Percentiles rank a stretch among this genome's conserved stretches.
Conservation (phyloP, 2,797 vertebrate species). For the Semaprochilodus insignis region DNA sequence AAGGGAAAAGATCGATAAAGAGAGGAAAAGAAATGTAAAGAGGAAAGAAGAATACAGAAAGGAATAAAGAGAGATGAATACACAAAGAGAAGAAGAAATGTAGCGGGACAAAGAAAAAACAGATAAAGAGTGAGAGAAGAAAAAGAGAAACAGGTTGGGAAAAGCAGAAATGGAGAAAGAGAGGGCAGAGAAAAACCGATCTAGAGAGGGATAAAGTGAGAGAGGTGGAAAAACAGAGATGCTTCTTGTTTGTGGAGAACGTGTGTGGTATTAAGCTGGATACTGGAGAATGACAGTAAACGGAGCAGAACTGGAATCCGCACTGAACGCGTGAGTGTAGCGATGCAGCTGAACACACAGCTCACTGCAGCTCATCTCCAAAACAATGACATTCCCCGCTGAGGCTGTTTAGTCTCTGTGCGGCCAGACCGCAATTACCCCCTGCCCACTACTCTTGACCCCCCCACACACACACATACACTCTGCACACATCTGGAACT, state of each 20-base stretch:
- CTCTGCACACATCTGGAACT: too few species aligned
- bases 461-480: neutral
- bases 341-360: slow-evolving; percentile 90
- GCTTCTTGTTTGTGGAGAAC: neutral
- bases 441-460: too few species aligned
- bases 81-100: too few species aligned
- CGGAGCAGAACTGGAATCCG: slow-evolving; percentile 20
- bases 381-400: slow-evolving; percentile 92
- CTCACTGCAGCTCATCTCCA: slow-evolving; percentile 79
- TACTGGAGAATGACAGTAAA: slow-evolving; percentile 36
- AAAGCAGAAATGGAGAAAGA: neutral
- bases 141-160: too few species aligned
- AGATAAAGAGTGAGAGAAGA: too few species aligned
- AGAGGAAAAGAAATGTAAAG: too few species aligned
- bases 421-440: slow-evolving; percentile 63
- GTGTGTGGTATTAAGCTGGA: slow-evolving; percentile 22
- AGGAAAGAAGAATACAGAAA: too few species aligned
- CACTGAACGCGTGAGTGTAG: slow-evolving; percentile 4
- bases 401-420: slow-evolving; percentile 95
- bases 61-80: too few species aligned
- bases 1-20: too few species aligned
- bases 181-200: too few species aligned
- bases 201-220: too few species aligned
- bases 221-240: neutral
- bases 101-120: too few species aligned